Percentiles rank a stretch among this genome's conserved stretches.
phyloP scores from a whole-genome alignment of 1,140 invertebrate species.

The Drosophila albomicans region DNA sequence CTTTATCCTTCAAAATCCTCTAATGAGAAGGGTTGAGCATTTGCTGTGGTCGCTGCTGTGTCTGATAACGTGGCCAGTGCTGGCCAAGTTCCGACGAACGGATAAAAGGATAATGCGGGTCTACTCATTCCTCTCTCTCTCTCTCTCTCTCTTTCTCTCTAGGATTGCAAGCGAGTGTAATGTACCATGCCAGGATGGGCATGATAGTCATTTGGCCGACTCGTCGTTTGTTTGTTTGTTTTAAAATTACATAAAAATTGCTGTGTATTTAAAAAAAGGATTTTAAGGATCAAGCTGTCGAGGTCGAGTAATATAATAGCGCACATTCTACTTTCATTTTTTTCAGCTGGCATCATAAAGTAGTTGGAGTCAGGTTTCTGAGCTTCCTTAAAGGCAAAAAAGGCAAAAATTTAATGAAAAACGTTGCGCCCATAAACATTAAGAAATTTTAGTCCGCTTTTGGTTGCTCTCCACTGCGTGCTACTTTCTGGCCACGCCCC shows the following conservation, averaged over 20 bases:
- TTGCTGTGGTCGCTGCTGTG: constrained; percentile 72
- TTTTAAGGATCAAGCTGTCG: constrained; percentile 45
- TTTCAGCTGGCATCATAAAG: constrained; percentile 72
- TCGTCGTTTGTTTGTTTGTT: constrained; percentile 68
- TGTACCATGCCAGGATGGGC: constrained; percentile 54
- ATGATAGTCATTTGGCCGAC: constrained; percentile 24
- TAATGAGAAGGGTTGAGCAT: constrained; percentile 84
- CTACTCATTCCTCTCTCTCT: constrained; percentile 15
- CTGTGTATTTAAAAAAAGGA: constrained; percentile 58
- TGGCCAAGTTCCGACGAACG: constrained; percentile 68
- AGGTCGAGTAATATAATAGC: constrained; percentile 59
- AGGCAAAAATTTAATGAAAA: constrained; percentile 77
- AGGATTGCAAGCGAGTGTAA: constrained; percentile 45
- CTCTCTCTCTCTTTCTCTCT: not conserved
- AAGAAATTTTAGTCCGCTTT: constrained; percentile 69
- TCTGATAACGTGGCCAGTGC: constrained; percentile 73
- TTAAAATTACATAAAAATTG: constrained; percentile 81
- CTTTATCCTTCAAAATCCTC: constrained; percentile 83
- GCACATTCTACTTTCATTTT: constrained; percentile 74
- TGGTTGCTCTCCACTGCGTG: not conserved
- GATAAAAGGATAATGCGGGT: constrained; percentile 83
- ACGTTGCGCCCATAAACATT: constrained; percentile 81
- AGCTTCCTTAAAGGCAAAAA: constrained; percentile 1
- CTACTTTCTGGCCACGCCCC: constrained; percentile 27
- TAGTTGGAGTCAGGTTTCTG: constrained; percentile 66